Conservation (phyloP, 2,797 vertebrate genomes). For the Chaunax sp. region DNA sequence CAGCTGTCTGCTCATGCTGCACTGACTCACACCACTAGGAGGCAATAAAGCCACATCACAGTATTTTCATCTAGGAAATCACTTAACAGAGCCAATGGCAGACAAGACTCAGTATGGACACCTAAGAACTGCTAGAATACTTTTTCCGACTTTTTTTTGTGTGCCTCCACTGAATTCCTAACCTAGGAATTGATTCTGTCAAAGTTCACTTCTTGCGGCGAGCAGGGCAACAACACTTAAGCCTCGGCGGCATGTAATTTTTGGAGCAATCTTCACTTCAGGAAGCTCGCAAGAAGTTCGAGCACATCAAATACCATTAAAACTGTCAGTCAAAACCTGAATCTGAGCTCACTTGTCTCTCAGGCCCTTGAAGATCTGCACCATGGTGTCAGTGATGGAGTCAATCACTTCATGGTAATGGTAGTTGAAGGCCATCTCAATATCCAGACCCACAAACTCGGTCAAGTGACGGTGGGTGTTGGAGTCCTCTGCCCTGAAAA, state of each 20-base stretch:
- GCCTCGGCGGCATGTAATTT: not conserved
- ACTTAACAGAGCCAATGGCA: slow-evolving; percentile 11
- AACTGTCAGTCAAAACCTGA: not conserved
- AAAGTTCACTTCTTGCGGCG: slow-evolving; percentile 4
- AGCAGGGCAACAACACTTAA: not conserved
- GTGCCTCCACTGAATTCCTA: not conserved
- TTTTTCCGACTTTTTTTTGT: slow-evolving; percentile 9
- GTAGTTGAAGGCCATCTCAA: slow-evolving; percentile 98
- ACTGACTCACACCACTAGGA: slow-evolving; percentile 55
- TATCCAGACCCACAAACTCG: slow-evolving; percentile 99
- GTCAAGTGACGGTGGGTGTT: slow-evolving; percentile 99
- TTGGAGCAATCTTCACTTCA: not conserved
- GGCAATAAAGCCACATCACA: slow-evolving; percentile 60
- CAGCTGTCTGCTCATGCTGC: slow-evolving; percentile 1
- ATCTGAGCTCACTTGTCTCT: slow-evolving; percentile 89
- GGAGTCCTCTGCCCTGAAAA: slow-evolving; percentile 98
- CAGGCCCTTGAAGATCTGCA: slow-evolving; percentile 98
- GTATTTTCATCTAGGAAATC: not conserved
- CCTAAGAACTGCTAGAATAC: not conserved
- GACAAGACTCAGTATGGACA: slow-evolving; percentile 21
- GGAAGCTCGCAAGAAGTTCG: not conserved
- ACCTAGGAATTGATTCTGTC: slow-evolving; percentile 3
- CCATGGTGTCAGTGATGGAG: slow-evolving; percentile 96
- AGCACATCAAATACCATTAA: slow-evolving; percentile 2
- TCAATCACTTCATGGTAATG: slow-evolving; percentile 99